Conservation (phyloP, 2,888 invertebrate genomes). For the Oligia fasciuncula region DNA sequence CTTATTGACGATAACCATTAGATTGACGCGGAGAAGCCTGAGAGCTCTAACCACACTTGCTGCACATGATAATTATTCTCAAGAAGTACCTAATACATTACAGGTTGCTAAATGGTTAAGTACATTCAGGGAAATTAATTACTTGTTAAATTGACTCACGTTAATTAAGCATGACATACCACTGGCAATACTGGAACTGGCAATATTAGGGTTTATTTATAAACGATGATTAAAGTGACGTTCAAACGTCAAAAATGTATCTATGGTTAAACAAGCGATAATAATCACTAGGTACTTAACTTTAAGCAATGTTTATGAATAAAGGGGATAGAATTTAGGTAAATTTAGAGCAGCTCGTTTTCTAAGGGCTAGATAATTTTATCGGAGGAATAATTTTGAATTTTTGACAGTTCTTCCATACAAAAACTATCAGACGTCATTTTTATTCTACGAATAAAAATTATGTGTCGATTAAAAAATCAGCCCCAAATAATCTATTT, state of each 20-base stretch:
- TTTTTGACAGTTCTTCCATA: too few relatives aligned
- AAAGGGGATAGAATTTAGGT: too few relatives aligned
- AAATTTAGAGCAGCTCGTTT: neutral
- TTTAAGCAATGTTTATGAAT: too few relatives aligned
- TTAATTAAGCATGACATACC: neutral
- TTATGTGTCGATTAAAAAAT: too few relatives aligned
- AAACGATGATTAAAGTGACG: neutral
- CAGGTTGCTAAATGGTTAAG: slow-evolving; percentile 2
- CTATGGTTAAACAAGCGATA: too few relatives aligned
- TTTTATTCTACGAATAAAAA: too few relatives aligned
- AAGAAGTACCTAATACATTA: slow-evolving; percentile 21
- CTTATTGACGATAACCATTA: slow-evolving; percentile 30
- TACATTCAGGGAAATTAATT: neutral
- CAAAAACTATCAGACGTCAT: too few relatives aligned
- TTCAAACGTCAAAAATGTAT: too few relatives aligned
- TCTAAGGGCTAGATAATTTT: too few relatives aligned
- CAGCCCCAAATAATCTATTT: neutral
- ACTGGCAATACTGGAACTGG: neutral
- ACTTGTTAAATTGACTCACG: neutral
- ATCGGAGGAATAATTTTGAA: too few relatives aligned
- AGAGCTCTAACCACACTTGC: neutral
- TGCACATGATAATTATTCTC: slow-evolving; percentile 20
- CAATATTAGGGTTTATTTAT: too few relatives aligned
- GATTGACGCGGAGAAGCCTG: neutral
- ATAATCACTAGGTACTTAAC: too few relatives aligned